Evolutionary conservation across 2,797 vertebrate species (phyloP).

Genomic region (Benthosema pterotum): DNA sequence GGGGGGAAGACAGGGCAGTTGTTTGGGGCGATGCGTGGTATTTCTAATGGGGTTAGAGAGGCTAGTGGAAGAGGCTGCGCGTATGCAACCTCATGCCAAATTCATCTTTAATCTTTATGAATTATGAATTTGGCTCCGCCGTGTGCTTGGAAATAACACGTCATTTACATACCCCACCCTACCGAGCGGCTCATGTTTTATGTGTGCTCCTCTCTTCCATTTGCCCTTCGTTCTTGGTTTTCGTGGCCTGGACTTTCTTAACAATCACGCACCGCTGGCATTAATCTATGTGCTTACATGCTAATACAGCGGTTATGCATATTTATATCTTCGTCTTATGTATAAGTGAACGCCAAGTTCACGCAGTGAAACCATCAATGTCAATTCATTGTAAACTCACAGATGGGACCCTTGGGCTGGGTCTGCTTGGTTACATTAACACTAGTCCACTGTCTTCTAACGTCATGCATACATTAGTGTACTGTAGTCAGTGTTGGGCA

Average conservation of each 20-base stretch:
- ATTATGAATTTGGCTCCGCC: constrained; percentile 74
- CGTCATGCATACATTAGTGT: too few species aligned
- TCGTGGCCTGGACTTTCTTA: constrained; percentile 29
- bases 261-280: constrained; percentile 37
- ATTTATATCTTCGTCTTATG: neutral
- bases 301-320: neutral
- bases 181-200: constrained; percentile 73
- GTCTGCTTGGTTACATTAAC: too few species aligned
- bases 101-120: constrained; percentile 78
- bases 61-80: constrained; percentile 49
- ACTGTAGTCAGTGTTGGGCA: too few species aligned
- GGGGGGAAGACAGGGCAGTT: constrained; percentile 54
- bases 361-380: too few species aligned
- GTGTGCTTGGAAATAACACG: constrained; percentile 31
- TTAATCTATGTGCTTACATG: constrained; percentile 8
- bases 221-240: constrained; percentile 14
- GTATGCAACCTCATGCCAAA: constrained; percentile 59
- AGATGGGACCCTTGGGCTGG: too few species aligned
- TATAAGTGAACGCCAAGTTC: neutral
- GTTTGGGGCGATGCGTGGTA: constrained; percentile 42
- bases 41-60: constrained; percentile 49
- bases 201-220: constrained; percentile 47
- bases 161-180: constrained; percentile 75
- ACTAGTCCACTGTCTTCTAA: too few species aligned
- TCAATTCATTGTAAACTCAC: too few species aligned